Base-by-base conservation (phyloP, 2,797 vertebrate genomes). In the Bovichtus variegatus region DNA sequence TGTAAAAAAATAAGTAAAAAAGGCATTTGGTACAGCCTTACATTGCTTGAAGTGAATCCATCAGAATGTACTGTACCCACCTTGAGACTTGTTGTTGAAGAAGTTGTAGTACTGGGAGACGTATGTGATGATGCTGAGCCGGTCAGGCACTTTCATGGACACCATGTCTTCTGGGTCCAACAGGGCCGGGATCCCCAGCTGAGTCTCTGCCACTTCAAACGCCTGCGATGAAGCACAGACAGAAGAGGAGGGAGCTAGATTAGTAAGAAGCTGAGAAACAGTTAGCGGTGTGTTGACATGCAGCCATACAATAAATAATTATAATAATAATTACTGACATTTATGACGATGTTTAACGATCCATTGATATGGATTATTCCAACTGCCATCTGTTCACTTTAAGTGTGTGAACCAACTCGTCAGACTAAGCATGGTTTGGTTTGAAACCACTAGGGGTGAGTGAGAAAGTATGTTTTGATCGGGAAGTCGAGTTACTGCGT, bases 41-140 rank as follows among this genome's bases (percentile, higher is more conserved):
- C 36, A 66, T 7, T 8, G 43, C 15, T 51, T 9, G 9, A 5
- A 19, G 7, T 50, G 4, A 60, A 47, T 36, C 6, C 6, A 38
- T 13, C 6, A n/a, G 12, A 23, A 54, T 38, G 16, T 2, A n/a
- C 10, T 4, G 54, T 0, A 27, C 86, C 18, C 40, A 96, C 95
- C 94, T 46, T 95, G 92, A 50, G 93, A 92, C 83, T 95, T 96
- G 88, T 95, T 95, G 84, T 95, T 96, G 85, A 99, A 99, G 93
- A 96, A 96, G 94, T 99, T 98, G 91, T 99, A 98, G 91, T 98
- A 98, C 93, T 99, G 98, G 1, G 98, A 99, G 75, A 99, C 97
- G 0, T 99, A 99, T 58, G 98, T 99, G 94, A 99, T 99, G 89
- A 99, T 91, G 91, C 98, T 99, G 58, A 99, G 96, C 59, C 98